phyloP scores from a whole-genome alignment of 2,113 vertebrate species.

The Gadus chalcogrammus region DNA sequence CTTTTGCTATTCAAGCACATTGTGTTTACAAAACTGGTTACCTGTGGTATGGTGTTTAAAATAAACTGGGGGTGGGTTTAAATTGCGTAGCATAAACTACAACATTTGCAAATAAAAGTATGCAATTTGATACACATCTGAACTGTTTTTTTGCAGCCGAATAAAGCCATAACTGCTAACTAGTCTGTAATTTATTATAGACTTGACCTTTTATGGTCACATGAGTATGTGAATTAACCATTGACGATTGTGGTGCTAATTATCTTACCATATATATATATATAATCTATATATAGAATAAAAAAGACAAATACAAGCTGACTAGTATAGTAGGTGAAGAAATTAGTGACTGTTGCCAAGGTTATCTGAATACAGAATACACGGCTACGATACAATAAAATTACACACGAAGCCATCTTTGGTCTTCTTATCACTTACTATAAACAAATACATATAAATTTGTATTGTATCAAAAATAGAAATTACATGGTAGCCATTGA shows the following conservation, averaged over 20 bases:
- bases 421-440: slow-evolving; percentile 72
- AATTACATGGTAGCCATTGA: slow-evolving; percentile 73
- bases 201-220: slow-evolving; percentile 60
- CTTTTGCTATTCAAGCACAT: background rate
- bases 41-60: slow-evolving; percentile 6
- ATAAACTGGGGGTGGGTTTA: background rate
- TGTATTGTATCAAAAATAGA: slow-evolving; percentile 81
- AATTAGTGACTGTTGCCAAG: slow-evolving; percentile 61
- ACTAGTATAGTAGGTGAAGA: slow-evolving; percentile 60
- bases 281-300: slow-evolving; percentile 60
- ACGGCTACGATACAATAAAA: slow-evolving; percentile 62
- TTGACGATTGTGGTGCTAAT: slow-evolving; percentile 59
- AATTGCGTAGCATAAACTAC: background rate
- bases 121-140: too few relatives aligned
- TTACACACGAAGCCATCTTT: slow-evolving; percentile 74
- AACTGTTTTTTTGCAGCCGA: background rate
- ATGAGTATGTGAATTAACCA: slow-evolving; percentile 63
- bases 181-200: slow-evolving; percentile 63
- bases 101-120: background rate
- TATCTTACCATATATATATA: slow-evolving; percentile 21
- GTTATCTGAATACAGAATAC: slow-evolving; percentile 62
- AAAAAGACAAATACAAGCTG: slow-evolving; percentile 60
- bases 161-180: slow-evolving; percentile 4
- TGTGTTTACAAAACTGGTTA: slow-evolving; percentile 13
- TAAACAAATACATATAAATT: slow-evolving; percentile 76